These are phyloP conservation scores for Oryzias woworae DNA, from an alignment of 2,113 vertebrate species.

Conservation along the genomic window DNA sequence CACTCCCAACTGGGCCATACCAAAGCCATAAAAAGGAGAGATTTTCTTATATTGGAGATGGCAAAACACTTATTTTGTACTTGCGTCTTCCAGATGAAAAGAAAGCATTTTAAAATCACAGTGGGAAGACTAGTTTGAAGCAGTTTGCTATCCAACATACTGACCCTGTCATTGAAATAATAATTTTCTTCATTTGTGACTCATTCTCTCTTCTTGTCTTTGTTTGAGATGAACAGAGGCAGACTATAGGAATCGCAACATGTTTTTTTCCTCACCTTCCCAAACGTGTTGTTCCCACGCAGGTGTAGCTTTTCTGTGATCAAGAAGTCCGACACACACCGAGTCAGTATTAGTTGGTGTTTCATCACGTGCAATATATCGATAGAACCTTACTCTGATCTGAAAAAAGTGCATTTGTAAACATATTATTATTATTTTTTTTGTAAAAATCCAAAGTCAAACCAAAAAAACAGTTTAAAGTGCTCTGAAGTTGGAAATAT, in stretches of 20 bases:
- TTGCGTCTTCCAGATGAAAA: slow-evolving; percentile 56
- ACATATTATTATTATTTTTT: no score
- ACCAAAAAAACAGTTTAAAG: no score
- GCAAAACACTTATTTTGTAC: slow-evolving; percentile 65
- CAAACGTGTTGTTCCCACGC: slow-evolving; percentile 21
- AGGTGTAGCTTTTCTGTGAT: slow-evolving; percentile 5
- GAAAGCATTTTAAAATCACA: slow-evolving; percentile 67
- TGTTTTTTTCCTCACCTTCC: slow-evolving; percentile 29
- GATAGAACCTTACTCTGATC: no score
- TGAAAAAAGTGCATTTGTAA: no score
- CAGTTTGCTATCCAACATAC: slow-evolving; percentile 54
- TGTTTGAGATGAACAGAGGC: slow-evolving; percentile 37
- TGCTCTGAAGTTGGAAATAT: no score
- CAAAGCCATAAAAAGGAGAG: slow-evolving; percentile 61
- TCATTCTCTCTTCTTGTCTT: slow-evolving; percentile 46
- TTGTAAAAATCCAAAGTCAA: no score
- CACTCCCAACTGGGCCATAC: slow-evolving; percentile 52
- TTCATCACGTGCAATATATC: background rate
- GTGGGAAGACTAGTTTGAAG: slow-evolving; percentile 62
- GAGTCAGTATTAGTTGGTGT: slow-evolving; percentile 3
- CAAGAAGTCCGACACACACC: slow-evolving; percentile 2
- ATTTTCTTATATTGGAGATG: slow-evolving; percentile 70
- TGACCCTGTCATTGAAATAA: slow-evolving; percentile 42
- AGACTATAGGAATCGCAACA: slow-evolving; percentile 35
- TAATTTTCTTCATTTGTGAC: slow-evolving; percentile 31